These are phyloP conservation scores for Gorsachius magnificus DNA, from an alignment of 2,797 vertebrate genomes.

Conservation along the genomic window DNA sequence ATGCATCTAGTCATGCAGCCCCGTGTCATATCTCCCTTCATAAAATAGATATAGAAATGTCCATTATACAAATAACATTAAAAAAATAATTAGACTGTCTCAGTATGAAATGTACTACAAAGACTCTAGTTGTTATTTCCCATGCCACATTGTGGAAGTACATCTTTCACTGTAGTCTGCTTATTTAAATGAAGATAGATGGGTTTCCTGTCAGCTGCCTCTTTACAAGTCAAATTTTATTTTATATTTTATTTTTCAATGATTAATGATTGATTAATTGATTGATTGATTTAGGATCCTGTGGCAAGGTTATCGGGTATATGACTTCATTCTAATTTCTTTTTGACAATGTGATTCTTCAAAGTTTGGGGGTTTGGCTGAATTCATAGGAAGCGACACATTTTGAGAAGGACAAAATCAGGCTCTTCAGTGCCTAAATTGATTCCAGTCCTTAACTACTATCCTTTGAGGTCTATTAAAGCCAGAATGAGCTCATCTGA, in stretches of 20 bases:
- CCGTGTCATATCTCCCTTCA: background rate
- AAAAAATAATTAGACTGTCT: background rate
- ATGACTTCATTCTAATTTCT: background rate
- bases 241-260: background rate
- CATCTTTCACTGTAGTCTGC: background rate
- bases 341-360: background rate
- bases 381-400: background rate
- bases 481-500: conserved; percentile 17
- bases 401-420: background rate
- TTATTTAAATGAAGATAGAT: background rate
- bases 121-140: background rate
- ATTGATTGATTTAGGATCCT: background rate
- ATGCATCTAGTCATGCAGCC: background rate
- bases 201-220: background rate
- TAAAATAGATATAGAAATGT: background rate
- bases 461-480: conserved; percentile 16
- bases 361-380: background rate
- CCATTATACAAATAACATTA: background rate
- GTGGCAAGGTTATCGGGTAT: background rate
- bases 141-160: background rate
- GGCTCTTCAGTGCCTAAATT: background rate
- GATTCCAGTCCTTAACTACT: conserved; percentile 19
- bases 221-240: background rate
- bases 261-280: background rate
- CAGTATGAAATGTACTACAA: background rate